Evolutionary conservation across 2,888 invertebrate species (phyloP).

Genomic region (Microdon myrmicae): DNA sequence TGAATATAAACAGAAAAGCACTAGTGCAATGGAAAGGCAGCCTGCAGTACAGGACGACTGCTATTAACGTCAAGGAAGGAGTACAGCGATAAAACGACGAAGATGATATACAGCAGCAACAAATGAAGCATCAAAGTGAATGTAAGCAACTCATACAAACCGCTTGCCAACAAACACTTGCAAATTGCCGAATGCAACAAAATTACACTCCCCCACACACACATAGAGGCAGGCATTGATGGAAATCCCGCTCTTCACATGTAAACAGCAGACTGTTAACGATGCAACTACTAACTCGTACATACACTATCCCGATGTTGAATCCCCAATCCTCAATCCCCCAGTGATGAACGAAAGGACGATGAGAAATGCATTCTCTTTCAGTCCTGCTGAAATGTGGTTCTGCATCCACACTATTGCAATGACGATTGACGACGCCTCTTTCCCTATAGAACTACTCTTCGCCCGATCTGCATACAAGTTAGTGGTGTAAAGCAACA

Average conservation of each 20-base stretch:
- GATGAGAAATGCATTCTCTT: constrained; percentile 28
- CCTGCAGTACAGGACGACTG: constrained; percentile 32
- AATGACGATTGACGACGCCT: constrained; percentile 39
- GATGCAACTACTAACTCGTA: constrained; percentile 48
- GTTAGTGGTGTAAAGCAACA: constrained; percentile 44
- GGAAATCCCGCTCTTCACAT: constrained; percentile 38
- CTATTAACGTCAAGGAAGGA: constrained; percentile 11
- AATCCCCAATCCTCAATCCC: no score
- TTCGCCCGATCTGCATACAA: constrained; percentile 31
- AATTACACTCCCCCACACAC: constrained; percentile 58
- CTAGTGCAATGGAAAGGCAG: constrained; percentile 42
- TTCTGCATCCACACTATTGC: no score
- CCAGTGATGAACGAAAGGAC: constrained; percentile 18
- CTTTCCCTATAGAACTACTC: constrained; percentile 38
- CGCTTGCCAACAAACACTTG: constrained; percentile 53
- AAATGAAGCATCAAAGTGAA: constrained; percentile 41
- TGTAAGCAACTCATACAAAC: constrained; percentile 33
- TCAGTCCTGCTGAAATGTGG: no score
- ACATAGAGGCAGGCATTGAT: constrained; percentile 28
- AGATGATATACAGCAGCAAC: constrained; percentile 32
- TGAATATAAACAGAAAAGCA: constrained; percentile 48
- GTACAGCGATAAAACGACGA: constrained; percentile 29
- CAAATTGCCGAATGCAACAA: constrained; percentile 53
- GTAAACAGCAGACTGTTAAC: constrained; percentile 47
- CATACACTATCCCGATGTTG: not conserved